Conservation (phyloP, 2,888 invertebrate genomes). For the Eulithis testata region DNA sequence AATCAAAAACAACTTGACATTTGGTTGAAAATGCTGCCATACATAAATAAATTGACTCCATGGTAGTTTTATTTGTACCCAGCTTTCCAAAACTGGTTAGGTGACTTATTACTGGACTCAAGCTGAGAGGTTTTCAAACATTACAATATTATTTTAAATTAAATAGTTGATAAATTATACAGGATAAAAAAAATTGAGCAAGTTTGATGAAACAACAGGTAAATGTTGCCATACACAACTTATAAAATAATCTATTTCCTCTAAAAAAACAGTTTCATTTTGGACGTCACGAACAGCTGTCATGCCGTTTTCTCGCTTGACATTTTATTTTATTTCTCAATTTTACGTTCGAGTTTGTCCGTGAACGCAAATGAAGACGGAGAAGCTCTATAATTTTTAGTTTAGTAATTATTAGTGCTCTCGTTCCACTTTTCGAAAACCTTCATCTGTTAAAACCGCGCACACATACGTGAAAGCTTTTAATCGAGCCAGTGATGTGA, state of each 20-base stretch:
- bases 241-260: constrained; percentile 32
- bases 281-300: constrained; percentile 64
- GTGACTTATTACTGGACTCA: no score
- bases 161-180: no score
- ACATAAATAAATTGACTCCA: not conserved
- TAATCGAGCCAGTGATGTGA: constrained; percentile 50
- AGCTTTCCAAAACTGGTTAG: no score
- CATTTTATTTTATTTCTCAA: constrained; percentile 37
- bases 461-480: constrained; percentile 42
- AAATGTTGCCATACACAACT: constrained; percentile 1
- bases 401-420: constrained; percentile 58
- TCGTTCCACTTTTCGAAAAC: constrained; percentile 80
- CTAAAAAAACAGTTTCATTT: constrained; percentile 53
- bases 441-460: constrained; percentile 57
- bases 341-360: constrained; percentile 55
- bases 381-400: constrained; percentile 57
- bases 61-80: no score
- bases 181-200: no score
- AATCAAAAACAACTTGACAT: not conserved
- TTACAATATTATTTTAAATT: no score
- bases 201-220: not conserved
- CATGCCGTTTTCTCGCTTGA: constrained; percentile 49
- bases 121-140: no score
- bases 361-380: constrained; percentile 71
- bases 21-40: not conserved